Base-by-base conservation (phyloP, 2,888 invertebrate species). In the Melanophora roralis region DNA sequence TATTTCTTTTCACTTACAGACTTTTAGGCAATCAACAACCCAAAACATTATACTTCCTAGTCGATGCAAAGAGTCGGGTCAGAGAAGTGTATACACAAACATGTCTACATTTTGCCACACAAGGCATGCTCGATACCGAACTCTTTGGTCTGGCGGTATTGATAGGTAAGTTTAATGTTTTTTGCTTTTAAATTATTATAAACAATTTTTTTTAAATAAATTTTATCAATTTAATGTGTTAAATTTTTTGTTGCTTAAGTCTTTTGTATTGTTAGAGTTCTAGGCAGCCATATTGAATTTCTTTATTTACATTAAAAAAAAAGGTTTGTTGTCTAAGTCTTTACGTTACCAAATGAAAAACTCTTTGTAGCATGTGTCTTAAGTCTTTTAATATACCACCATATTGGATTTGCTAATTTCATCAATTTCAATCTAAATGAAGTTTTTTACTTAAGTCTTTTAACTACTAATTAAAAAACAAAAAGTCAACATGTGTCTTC, bases 11-110 rank as follows among this genome's bases (percentile, higher is more conserved):
- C n/a, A n/a, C n/a, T 73, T 81, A 8, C 77, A 90, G 90, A 85
- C 86, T 90, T 84, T 86, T 90, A 84, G 90, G 90, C 85, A 89
- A 89, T 84, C 90, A 90, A 83, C 89, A 90, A 85, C 89, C 89
- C 86, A 89, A 89, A 87, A 90, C 90, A 74, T 85, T 90, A 84
- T 90, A 89, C 88, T 89, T 88, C 89, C 89, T 89, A 86, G 92
- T 93, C 85, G 93, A 95, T 94, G 94, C 94, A 86, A 95, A 95
- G 91, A 94, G 94, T 86, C 93, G 94, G 90, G 94, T 95, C 85
- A 93, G 94, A 89, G 95, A 96, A 90, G 93, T 96, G 84, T 95
- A 95, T 89, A 93, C 94, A 86, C 94, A 95, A 91, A 94, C 95
- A 92, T 94, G 95, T 90, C 92, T 93, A 83, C 94, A 95, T 91